Conservation (phyloP, 2,888 invertebrate genomes). For the Conomelus anceps region DNA sequence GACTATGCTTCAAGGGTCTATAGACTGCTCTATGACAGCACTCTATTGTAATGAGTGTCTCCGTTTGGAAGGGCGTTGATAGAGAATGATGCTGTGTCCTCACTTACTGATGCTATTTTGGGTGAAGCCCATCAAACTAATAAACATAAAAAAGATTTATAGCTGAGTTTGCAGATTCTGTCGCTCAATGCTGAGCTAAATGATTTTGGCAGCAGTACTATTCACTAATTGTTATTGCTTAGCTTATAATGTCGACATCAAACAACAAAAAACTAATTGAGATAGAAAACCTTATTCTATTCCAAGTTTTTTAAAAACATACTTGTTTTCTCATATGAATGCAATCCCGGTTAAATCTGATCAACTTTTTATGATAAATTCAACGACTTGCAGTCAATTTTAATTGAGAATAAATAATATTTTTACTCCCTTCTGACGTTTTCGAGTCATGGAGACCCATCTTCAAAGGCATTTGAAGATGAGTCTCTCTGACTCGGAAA, state of each 20-base stretch:
- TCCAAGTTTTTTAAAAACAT: not conserved
- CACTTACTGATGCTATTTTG: not conserved
- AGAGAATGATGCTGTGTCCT: not conserved
- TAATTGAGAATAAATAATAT: no score
- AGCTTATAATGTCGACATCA: not conserved
- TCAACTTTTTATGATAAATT: no score
- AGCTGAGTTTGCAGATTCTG: not conserved
- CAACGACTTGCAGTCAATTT: no score
- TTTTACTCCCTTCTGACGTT: no score
- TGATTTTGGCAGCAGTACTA: not conserved
- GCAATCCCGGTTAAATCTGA: not conserved
- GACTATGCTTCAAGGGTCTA: no score
- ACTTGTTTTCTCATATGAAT: not conserved
- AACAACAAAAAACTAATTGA: not conserved
- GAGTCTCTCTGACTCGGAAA: no score
- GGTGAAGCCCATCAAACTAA: not conserved
- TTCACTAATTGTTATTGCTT: not conserved
- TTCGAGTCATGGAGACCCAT: no score
- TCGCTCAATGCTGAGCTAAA: not conserved
- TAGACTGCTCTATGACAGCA: no score
- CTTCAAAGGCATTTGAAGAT: no score
- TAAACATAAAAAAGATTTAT: not conserved
- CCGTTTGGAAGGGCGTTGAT: not conserved
- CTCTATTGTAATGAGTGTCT: not conserved
- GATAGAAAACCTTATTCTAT: not conserved